A percentile compares a stretch with the other conserved stretches of the same genome.
Conservation (phyloP, 2,888 invertebrate genomes). For the Dioctria rufipes region DNA sequence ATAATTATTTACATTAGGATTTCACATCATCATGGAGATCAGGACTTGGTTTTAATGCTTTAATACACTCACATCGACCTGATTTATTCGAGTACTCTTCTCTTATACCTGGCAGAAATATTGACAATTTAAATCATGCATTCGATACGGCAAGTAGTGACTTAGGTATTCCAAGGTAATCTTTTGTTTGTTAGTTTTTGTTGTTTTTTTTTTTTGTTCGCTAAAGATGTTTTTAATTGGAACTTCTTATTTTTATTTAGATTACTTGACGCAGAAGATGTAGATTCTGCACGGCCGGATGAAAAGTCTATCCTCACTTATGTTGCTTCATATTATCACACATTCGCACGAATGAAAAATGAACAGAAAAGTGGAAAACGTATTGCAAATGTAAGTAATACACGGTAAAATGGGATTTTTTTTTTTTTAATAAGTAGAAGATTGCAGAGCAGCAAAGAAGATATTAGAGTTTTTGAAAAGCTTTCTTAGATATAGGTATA, state of each 20-base stretch:
- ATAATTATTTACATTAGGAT: conserved; percentile 71
- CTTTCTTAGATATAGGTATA: too few relatives aligned
- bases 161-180: conserved; percentile 85
- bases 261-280: conserved; percentile 96
- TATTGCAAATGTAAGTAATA: conserved; percentile 90
- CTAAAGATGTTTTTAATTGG: too few relatives aligned
- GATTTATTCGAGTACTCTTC: conserved; percentile 92
- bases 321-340: conserved; percentile 99
- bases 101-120: conserved; percentile 85
- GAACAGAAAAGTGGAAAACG: conserved; percentile 97
- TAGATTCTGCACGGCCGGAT: conserved; percentile 94
- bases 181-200: background rate
- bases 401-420: too few relatives aligned
- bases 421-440: too few relatives aligned
- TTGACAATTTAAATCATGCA: conserved; percentile 97
- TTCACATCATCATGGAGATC: conserved; percentile 96
- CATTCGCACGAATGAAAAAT: conserved; percentile 99
- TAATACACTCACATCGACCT: conserved; percentile 97
- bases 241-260: conserved; percentile 66
- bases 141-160: conserved; percentile 95
- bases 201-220: background rate
- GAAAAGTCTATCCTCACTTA: conserved; percentile 99
- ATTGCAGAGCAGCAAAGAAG: too few relatives aligned
- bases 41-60: conserved; percentile 97
- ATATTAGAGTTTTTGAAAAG: too few relatives aligned